Conservation (phyloP, 2,113 vertebrate genomes). For the Micromys minutus region DNA sequence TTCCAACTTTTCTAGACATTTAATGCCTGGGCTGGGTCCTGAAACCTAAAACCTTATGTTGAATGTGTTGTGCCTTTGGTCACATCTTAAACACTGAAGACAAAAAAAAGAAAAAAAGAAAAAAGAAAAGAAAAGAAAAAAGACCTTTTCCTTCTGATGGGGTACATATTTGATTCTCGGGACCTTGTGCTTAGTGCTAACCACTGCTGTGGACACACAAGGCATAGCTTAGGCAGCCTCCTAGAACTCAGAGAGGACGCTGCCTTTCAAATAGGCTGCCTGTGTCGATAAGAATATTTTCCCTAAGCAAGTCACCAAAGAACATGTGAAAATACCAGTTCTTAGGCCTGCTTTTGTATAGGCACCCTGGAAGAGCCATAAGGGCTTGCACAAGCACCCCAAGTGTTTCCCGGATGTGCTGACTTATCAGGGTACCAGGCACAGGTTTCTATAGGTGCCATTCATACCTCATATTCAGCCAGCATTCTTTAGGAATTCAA, state of each 20-base stretch:
- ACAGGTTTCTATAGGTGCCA: rapidly evolving
- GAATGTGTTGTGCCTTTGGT: neutral
- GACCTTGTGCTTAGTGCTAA: no score
- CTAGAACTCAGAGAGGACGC: neutral
- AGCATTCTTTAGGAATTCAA: neutral
- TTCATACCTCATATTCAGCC: rapidly evolving
- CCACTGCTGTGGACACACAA: rapidly evolving
- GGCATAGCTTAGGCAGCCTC: neutral
- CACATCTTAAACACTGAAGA: neutral
- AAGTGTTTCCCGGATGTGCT: neutral
- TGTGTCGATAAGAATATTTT: neutral
- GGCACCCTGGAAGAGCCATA: neutral
- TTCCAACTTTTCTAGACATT: neutral
- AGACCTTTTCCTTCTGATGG: rapidly evolving
- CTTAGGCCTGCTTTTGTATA: neutral
- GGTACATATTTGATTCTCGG: rapidly evolving
- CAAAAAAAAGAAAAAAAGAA: neutral
- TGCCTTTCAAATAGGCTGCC: neutral
- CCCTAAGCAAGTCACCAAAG: neutral
- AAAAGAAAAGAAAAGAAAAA: no score
- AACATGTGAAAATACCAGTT: neutral
- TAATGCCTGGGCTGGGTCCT: neutral
- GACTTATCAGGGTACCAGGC: neutral
- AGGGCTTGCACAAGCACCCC: neutral
- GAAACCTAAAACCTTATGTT: neutral